Percentiles rank a stretch among this genome's conserved stretches.
These are phyloP conservation scores for Stercorarius parasiticus DNA, from an alignment of 2,113 vertebrate genomes.

Conservation along the genomic window DNA sequence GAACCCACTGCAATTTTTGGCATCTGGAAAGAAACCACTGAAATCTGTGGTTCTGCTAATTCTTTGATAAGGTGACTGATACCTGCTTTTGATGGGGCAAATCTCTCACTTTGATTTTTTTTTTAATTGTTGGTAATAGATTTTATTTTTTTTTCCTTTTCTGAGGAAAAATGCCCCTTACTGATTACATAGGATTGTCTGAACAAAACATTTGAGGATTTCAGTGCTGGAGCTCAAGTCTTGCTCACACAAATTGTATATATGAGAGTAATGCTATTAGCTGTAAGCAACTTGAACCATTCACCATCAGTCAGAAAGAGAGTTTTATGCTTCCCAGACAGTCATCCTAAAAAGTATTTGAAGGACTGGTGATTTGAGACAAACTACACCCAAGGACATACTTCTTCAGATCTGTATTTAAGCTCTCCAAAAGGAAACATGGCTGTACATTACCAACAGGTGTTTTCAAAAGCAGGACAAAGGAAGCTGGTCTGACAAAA, in stretches of 20 bases:
- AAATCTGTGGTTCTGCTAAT: not conserved
- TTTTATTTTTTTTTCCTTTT: not conserved
- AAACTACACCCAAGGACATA: not conserved
- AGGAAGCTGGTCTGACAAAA: not conserved
- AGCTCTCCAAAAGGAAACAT: not conserved
- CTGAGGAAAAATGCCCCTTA: not conserved
- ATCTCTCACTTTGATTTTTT: too few relatives aligned
- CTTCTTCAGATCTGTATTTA: not conserved
- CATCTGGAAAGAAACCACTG: not conserved
- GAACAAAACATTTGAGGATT: not conserved
- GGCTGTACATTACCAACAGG: not conserved
- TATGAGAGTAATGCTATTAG: not conserved
- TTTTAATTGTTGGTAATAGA: not conserved
- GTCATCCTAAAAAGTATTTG: not conserved
- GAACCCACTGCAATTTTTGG: not conserved
- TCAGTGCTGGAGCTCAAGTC: not conserved
- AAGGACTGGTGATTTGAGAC: not conserved
- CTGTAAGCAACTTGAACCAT: not conserved
- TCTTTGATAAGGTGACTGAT: not conserved
- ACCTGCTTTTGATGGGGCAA: not conserved
- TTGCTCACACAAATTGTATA: not conserved
- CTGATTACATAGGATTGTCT: accelerated
- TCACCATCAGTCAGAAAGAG: not conserved
- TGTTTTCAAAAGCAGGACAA: not conserved
- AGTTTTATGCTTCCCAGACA: not conserved